Base-by-base conservation (phyloP, 1,140 invertebrate species). In the Neodiprion virginianus region DNA sequence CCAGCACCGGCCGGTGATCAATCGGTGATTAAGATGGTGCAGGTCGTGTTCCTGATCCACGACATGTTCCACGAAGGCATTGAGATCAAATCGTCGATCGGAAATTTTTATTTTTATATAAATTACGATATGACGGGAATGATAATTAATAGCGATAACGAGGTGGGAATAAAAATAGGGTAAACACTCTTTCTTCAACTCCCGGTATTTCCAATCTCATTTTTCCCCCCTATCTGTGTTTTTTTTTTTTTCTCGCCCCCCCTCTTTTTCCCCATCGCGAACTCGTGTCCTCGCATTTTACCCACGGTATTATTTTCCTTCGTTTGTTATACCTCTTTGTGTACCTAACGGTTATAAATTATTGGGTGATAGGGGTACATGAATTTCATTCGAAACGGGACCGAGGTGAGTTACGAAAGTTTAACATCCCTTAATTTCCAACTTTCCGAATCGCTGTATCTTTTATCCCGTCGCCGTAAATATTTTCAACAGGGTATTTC, bases 1-100 rank as follows among this genome's bases (percentile, higher is more conserved):
- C 28, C 28, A 40, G 28, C 77, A 82, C 82, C 81, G 81, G 78
- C 75, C 75, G 73, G 79, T 77, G 81, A 83, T 78, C 77, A 82
- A 82, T 82, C 74, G 80, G 47, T 78, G 80, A 83, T 83, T 80
- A 81, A 82, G 81, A 81, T 76, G 76, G 74, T 72, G 75, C 73
- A 75, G 77, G 76, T 12, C 68, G 68, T 65, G 61, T 17, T 40
- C 28, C 28, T 40, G 28, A 40, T 40, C 28, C 28, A 0, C 28
- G 28, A 40, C 28, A 40, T 40, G 28, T 4, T 40, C 28, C 28
- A 40, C 28, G 28, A 1, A 5, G 28, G 28, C 2, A 0, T 40
- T 21, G 17, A 21, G 17, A 14, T 65, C 61, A 4, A 65, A 65
- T 65, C 17, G 7, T 65, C 61, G 28, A 40, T 2, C 28, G 5